Evolutionary conservation across 2,113 vertebrate genomes (phyloP), one percentile per base, ranked within the genome.

Genomic region (Bostrychus sinensis): DNA sequence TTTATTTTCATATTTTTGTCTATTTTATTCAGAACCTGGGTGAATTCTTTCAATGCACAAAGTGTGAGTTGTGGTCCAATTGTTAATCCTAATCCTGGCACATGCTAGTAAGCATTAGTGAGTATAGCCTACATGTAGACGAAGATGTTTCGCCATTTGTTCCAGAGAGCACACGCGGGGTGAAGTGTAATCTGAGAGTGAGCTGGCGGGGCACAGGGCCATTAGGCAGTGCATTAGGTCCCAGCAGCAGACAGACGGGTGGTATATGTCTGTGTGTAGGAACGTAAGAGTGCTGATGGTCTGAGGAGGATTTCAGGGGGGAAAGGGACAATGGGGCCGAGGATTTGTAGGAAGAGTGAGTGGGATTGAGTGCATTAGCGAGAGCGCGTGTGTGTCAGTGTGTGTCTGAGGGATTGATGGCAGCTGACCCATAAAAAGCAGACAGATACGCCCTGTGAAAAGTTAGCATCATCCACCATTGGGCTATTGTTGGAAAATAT

Each of bases 181-280:
- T 64, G 62, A 53, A 0, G 20, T 3, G 76, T 89, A 88, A 88
- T 90, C 81, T 82, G 80, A 87, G 88, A 68, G 70, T 84, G 81
- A 80, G 70, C 10, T 14, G 19, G 70, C 34, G 75, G 72, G 74
- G 68, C 57, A 75, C 62, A 65, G 66, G 54, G 67, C 79, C 85
- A 88, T 91, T 89, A 89, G 79, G 65, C 68, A 70, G 55, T 80
- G 86, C 80, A 86, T 91, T 89, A 89, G 79, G 56, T n/a, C 65
- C 65, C 19, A 28, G 37, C 48, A 65, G 50, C 42, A 56, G 64
- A 55, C 39, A 71, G 53, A 61, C 22, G 14, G 51, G 25, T 39
- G 30, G 53, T 17, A 32, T 55, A 60, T 56, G 62, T n/a, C 57
- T 55, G 70, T 30, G 62, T 20, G 34, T 0, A n/a, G n/a, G n/a